Base-by-base conservation (phyloP, 2,797 vertebrate species). In the Rhyacichthys aspro region DNA sequence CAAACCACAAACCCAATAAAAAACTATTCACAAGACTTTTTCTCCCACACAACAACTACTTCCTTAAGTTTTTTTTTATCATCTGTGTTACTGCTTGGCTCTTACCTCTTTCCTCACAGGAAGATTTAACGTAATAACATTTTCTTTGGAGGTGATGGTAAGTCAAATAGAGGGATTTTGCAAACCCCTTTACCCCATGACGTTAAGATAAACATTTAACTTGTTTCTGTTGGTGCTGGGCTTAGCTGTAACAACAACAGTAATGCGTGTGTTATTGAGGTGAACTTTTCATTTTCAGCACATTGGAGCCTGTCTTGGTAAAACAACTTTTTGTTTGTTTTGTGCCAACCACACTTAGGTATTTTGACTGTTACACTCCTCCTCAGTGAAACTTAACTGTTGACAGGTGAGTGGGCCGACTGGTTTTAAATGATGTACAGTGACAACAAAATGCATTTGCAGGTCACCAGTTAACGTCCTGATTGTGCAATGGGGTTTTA, bases 351-450 rank as follows among this genome's bases (percentile, higher is more conserved):
- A 16, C 5, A 9, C 17, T 53, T 1, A 11, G 62, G 45, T 43
- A 55, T 76, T 74, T 53, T 45, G 42, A 12, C 38, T 0, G 43
- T 52, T 66, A 7, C 1, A 1, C 23, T 63, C 23, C 7, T 1
- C 16, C 4, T 55, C 28, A 15, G 28, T 43, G 47, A 23, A 34
- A 54, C 11, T 5, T 44, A 48, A 32, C 14, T 54, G 68, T 42
- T 83, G 63, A 88, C 78, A 82, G 46, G 41, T 15, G 53, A 87
- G 73, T 55, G 28, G 73, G 56, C 75, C 14, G 59, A 85, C 88
- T 66, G 81, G 88, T 91, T 90, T 84, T 82, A 39, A 52, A 45
- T 75, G 59, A 63, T 80, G 37, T 38, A 37, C 45, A 53, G 55
- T 70, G 55, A 71, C 53, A 68, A 67, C 50, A 61, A n/a, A 36